These are phyloP conservation scores for Stercorarius parasiticus DNA, from an alignment of 2,113 vertebrate species.

Conservation along the genomic window DNA sequence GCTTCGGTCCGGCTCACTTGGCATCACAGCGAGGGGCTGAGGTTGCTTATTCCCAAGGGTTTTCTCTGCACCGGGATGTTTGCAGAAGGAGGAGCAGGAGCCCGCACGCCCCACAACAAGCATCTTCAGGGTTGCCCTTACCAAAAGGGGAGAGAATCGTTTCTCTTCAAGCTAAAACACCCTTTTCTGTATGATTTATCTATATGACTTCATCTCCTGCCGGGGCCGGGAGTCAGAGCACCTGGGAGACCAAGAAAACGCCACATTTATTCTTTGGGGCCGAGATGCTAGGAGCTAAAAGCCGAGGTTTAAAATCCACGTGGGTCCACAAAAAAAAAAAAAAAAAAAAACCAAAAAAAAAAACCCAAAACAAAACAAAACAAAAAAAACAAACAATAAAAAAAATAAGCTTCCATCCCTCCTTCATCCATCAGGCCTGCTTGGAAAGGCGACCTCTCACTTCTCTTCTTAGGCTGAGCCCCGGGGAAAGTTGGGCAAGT, in stretches of 20 bases:
- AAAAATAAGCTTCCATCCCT: not conserved
- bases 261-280: rapidly evolving
- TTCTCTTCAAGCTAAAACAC: rapidly evolving
- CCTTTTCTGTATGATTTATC: not conserved
- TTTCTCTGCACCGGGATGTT: rapidly evolving
- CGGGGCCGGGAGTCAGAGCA: not conserved
- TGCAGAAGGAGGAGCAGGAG: not conserved
- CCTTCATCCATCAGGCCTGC: not conserved
- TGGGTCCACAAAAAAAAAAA: not conserved
- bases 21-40: rapidly evolving
- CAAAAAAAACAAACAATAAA: no score
- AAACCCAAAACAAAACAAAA: no score
- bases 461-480: not conserved
- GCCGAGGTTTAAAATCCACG: not conserved
- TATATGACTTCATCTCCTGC: rapidly evolving
- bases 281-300: not conserved
- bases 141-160: not conserved
- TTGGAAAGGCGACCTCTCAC: not conserved
- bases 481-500: constrained; percentile 33
- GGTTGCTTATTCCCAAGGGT: rapidly evolving
- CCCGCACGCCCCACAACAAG: no score
- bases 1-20: rapidly evolving
- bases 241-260: not conserved
- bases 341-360: not conserved
- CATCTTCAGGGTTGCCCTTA: not conserved